Conservation (phyloP, 2,113 vertebrate species). For the Camarhynchus parvulus region DNA sequence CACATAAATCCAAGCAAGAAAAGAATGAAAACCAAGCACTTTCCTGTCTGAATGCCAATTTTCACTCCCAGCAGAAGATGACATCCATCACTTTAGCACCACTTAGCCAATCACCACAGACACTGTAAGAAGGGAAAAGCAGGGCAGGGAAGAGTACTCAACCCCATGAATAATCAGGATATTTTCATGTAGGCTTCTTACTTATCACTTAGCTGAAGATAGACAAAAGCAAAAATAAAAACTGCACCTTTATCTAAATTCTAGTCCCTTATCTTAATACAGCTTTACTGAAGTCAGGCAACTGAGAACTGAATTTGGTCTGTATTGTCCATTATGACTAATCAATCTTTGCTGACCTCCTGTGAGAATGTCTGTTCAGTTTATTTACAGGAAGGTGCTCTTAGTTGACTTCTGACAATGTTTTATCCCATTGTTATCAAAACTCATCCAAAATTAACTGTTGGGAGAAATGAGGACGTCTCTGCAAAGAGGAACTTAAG, state of each 20-base stretch:
- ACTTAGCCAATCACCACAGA: neutral
- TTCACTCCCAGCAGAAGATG: neutral
- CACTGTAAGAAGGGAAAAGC: neutral
- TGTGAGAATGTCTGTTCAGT: neutral
- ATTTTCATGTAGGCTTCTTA: neutral
- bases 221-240: neutral
- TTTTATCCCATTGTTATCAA: constrained; percentile 23
- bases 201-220: neutral
- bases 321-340: neutral
- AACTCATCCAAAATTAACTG: neutral
- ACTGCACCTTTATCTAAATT: neutral
- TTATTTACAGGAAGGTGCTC: constrained; percentile 8
- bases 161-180: neutral
- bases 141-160: neutral
- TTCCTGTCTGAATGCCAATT: neutral
- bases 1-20: constrained; percentile 22
- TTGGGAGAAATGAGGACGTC: neutral
- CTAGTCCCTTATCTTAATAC: neutral
- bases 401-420: neutral
- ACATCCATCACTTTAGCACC: neutral
- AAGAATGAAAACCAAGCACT: constrained; percentile 8
- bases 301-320: neutral
- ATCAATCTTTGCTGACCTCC: neutral
- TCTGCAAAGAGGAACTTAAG: neutral
- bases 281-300: neutral